A percentile compares a stretch with the other conserved stretches of the same genome.
Conservation (phyloP, 2,797 vertebrate species). For the Crocodylus rhombifer region DNA sequence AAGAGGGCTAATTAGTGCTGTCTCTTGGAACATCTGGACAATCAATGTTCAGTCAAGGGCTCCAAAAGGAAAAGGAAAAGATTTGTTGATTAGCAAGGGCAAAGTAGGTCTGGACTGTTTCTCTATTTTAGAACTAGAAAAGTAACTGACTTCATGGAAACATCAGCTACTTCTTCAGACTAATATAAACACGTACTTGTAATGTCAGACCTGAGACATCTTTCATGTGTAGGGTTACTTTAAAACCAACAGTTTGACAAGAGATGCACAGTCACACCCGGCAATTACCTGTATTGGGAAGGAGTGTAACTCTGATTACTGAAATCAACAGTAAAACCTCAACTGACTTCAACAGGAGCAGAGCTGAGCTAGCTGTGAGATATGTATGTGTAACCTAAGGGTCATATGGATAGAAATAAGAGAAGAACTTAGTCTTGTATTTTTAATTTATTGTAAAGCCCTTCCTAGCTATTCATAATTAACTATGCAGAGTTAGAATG, state of each 20-base stretch:
- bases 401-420: not conserved
- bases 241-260: not conserved
- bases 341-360: not conserved
- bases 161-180: not conserved
- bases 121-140: not conserved
- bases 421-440: fast-evolving
- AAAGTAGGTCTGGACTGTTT: not conserved
- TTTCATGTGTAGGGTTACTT: not conserved
- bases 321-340: not conserved
- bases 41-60: not conserved
- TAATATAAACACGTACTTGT: not conserved
- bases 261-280: not conserved
- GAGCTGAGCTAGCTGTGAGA: not conserved
- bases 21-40: not conserved
- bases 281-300: not conserved
- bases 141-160: not conserved
- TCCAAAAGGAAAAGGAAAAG: not conserved
- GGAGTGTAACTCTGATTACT: not conserved
- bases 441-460: not conserved
- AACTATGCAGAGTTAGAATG: not conserved
- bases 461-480: not conserved
- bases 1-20: not conserved
- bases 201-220: not conserved
- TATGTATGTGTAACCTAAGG: not conserved
- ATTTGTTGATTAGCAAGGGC: not conserved